Conservation (phyloP, 2,113 vertebrate species). For the Xenopus laevis region DNA sequence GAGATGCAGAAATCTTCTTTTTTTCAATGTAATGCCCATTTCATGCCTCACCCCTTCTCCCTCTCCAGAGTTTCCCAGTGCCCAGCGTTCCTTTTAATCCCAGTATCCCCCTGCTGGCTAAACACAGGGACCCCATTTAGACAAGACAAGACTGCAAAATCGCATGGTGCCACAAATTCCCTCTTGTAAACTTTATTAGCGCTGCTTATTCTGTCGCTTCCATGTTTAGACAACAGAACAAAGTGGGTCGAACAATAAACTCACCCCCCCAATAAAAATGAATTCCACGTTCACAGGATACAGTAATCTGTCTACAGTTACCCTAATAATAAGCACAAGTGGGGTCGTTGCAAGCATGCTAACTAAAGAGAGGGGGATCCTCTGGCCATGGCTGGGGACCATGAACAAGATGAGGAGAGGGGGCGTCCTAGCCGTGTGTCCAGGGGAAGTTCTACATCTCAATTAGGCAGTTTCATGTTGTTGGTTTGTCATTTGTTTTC, state of each 20-base stretch:
- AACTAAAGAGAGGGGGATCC: constrained; percentile 64
- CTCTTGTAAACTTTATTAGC: constrained; percentile 91
- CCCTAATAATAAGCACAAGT: constrained; percentile 70
- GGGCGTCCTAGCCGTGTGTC: constrained; percentile 47
- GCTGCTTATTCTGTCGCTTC: constrained; percentile 76
- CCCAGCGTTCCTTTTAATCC: too few species aligned
- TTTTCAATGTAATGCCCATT: too few species aligned
- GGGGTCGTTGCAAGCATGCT: constrained; percentile 94
- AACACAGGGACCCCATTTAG: neutral
- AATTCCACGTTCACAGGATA: constrained; percentile 86
- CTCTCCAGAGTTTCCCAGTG: too few species aligned
- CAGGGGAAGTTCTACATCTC: constrained; percentile 78
- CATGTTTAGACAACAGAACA: constrained; percentile 81
- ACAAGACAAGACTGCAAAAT: constrained; percentile 20
- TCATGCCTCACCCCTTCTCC: neutral
- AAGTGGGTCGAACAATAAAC: constrained; percentile 80
- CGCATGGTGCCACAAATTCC: constrained; percentile 68
- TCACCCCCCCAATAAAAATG: constrained; percentile 73
- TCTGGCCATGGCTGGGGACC: constrained; percentile 58
- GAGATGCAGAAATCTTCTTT: too few species aligned
- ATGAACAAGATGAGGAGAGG: constrained; percentile 55
- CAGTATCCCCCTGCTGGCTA: too few species aligned
- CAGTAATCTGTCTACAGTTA: constrained; percentile 79
- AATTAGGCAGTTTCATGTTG: constrained; percentile 99
- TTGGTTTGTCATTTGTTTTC: constrained; percentile 77